Base-by-base conservation (phyloP, 2,113 vertebrate genomes). In the Pterocles burchelli region DNA sequence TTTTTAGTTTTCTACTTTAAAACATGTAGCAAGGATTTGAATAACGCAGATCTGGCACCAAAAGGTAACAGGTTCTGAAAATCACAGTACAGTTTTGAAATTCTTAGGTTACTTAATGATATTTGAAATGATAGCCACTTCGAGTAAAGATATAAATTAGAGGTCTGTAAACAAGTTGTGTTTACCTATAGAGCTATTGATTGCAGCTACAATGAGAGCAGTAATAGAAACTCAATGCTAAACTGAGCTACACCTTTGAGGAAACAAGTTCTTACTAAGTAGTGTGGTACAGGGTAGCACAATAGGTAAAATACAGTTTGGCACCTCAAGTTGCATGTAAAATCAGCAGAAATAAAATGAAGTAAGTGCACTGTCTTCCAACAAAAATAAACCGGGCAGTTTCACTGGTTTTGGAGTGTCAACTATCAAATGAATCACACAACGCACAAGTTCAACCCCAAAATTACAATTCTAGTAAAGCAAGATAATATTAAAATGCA, bases 31-130 rank as follows among this genome's bases (percentile, higher is more conserved):
- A 98, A 98, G 98, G 94, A 98, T 97, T 98, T 95, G 96, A 98
- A 96, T 97, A 97, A 98, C 6, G 66, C 96, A 98, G 97, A 97
- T 97, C 97, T 17, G 97, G 97, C 97, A 98, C 98, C 97, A 96
- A 98, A 98, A 98, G 98, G 98, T 97, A 98, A 98, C 96, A 88
- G 97, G 90, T 97, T 98, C 98, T 98, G 98, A 98, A 98, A 98
- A 98, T 98, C 98, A 98, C 98, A 98, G 98, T 98, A 98, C 98
- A 97, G 84, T 97, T 98, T 98, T 97, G 98, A 98, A 98, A 98
- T 95, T 97, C 95, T 96, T 97, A 97, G 97, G 96, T 98, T 97
- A 96, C 86, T 97, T 92, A 96, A 98, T 96, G 97, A 95, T 98
- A 98, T 97, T 98, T 98, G 98, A 99, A 98, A 98, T 94, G 88